These are phyloP conservation scores for Xenopus laevis DNA, from an alignment of 2,113 vertebrate species.

Conservation along the genomic window DNA sequence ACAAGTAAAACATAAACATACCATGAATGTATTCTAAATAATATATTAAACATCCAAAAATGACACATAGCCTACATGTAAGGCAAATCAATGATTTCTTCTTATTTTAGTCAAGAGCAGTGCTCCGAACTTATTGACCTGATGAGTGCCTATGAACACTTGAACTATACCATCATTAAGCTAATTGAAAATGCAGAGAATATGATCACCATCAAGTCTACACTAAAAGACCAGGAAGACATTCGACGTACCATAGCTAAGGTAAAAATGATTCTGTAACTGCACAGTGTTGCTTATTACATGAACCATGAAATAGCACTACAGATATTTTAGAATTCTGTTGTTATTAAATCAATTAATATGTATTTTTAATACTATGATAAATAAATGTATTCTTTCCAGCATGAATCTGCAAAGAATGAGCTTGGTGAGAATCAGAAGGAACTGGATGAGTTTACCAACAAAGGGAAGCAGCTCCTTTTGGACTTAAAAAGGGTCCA, in stretches of 20 bases:
- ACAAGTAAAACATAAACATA: too few species aligned
- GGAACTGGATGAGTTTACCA: conserved; percentile 82
- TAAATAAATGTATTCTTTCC: conserved; percentile 43
- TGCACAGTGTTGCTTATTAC: too few species aligned
- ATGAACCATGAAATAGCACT: too few species aligned
- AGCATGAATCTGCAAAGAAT: conserved; percentile 79
- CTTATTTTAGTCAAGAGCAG: conserved; percentile 77
- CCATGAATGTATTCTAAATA: too few species aligned
- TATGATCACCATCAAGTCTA: conserved; percentile 66
- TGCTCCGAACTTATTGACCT: conserved; percentile 74
- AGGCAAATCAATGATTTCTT: conserved; percentile 1
- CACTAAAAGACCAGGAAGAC: conserved; percentile 80
- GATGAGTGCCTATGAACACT: conserved; percentile 77
- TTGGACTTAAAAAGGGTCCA: conserved; percentile 77
- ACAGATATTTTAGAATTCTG: too few species aligned
- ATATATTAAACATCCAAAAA: too few species aligned
- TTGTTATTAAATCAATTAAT: too few species aligned
- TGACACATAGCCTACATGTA: too few species aligned
- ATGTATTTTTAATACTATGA: neutral
- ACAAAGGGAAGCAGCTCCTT: conserved; percentile 79
- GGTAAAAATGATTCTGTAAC: conserved; percentile 59
- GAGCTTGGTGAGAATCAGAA: conserved; percentile 79
- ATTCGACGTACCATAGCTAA: conserved; percentile 73
- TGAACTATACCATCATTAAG: conserved; percentile 69
- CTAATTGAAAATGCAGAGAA: conserved; percentile 72